These are phyloP conservation scores for Pelagia noctiluca DNA, from an alignment of 30 jellyfish, hydroid and myxozoan species.

Conservation along the genomic window DNA sequence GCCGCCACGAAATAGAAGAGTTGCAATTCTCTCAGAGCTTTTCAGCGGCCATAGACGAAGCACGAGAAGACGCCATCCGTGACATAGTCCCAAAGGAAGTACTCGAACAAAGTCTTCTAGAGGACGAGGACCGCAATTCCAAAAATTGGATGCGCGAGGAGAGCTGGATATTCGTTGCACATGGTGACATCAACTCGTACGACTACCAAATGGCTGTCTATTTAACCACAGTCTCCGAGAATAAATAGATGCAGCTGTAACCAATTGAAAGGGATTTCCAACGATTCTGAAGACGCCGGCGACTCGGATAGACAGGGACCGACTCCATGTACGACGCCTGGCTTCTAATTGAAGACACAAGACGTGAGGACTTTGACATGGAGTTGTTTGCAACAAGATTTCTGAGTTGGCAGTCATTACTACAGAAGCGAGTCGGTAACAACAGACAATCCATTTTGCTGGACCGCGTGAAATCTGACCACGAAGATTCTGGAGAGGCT, in stretches of 20 bases:
- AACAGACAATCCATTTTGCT: background rate
- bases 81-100: background rate
- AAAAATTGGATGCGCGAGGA: background rate
- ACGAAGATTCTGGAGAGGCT: background rate
- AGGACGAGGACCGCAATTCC: background rate
- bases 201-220: slow-evolving; percentile 10
- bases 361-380: background rate
- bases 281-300: slow-evolving; percentile 3
- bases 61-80: background rate
- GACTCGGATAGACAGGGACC: slow-evolving; percentile 7
- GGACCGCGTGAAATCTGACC: background rate
- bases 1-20: background rate
- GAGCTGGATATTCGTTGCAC: background rate
- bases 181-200: background rate
- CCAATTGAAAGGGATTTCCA: background rate
- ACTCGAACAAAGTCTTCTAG: background rate
- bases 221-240: background rate
- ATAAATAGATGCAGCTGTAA: slow-evolving; percentile 1
- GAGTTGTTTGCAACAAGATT: background rate
- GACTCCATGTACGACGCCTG: slow-evolving; percentile 42
- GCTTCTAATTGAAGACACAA: slow-evolving; percentile 23
- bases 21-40: slow-evolving; percentile 8
- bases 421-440: background rate
- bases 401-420: background rate
- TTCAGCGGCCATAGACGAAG: background rate